These are phyloP conservation scores for Mareca strepera DNA, from an alignment of 2,797 vertebrate genomes.

Conservation along the genomic window DNA sequence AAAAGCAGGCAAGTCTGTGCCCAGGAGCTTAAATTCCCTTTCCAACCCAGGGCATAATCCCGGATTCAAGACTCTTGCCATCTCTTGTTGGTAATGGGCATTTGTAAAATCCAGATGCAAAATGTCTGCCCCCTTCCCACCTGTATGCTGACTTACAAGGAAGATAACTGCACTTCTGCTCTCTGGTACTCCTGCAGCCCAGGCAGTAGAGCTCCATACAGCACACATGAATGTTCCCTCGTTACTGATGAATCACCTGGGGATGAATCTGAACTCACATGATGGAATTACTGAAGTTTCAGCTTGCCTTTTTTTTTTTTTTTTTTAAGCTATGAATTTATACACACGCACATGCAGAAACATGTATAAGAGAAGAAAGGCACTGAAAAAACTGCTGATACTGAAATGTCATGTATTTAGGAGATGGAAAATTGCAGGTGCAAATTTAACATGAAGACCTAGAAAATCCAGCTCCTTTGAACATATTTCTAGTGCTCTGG, in stretches of 20 bases:
- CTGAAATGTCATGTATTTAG: background rate
- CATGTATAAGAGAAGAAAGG: background rate
- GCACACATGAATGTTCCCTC: constrained; percentile 7
- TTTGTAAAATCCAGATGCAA: constrained; percentile 36
- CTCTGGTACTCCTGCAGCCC: constrained; percentile 3
- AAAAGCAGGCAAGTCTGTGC: background rate
- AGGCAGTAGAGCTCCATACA: background rate
- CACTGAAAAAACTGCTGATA: background rate
- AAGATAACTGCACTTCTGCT: constrained; percentile 47
- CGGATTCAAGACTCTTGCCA: constrained; percentile 11
- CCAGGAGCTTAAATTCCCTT: background rate
- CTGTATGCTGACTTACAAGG: constrained; percentile 41
- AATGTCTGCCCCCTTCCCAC: background rate
- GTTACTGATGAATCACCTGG: background rate
- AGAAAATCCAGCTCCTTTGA: constrained; percentile 26
- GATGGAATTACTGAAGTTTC: constrained; percentile 1
- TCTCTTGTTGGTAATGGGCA: constrained; percentile 5
- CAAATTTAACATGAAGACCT: constrained; percentile 11
- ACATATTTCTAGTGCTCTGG: background rate
- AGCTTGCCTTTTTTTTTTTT: background rate
- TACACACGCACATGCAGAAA: background rate
- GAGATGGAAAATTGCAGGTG: background rate
- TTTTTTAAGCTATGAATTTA: background rate
- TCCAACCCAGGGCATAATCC: background rate
- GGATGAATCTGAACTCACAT: constrained; percentile 1